Evolutionary conservation across 2,797 vertebrate genomes (phyloP).

Genomic region (Triplophysa yarkandensis): DNA sequence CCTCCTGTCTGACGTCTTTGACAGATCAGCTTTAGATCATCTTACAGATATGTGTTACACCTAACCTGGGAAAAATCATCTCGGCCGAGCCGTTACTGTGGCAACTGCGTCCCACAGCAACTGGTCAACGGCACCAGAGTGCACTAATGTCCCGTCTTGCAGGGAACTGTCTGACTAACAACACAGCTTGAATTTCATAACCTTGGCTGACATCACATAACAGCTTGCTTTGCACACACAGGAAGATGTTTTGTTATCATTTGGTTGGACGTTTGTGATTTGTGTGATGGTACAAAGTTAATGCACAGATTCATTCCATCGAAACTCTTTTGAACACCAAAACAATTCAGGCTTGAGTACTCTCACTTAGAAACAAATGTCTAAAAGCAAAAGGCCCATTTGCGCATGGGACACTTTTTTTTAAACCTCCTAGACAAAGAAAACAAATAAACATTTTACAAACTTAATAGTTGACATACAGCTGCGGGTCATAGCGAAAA

Average conservation of each 20-base stretch:
- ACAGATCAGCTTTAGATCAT: constrained; percentile 59
- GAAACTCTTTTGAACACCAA: neutral
- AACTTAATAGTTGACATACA: neutral
- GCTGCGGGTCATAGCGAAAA: neutral
- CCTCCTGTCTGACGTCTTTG: constrained; percentile 45
- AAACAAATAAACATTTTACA: neutral
- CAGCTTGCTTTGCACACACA: constrained; percentile 7
- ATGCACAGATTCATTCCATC: too few species aligned
- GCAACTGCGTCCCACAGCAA: constrained; percentile 57
- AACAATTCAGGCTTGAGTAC: neutral
- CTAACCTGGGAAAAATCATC: constrained; percentile 45
- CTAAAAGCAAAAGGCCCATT: neutral
- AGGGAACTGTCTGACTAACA: constrained; percentile 23
- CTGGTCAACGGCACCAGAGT: constrained; percentile 13
- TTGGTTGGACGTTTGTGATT: too few species aligned
- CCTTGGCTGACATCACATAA: constrained; percentile 1
- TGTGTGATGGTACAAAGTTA: too few species aligned
- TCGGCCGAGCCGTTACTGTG: constrained; percentile 56
- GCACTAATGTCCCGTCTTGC: constrained; percentile 15
- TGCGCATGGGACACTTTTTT: neutral
- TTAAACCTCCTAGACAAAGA: neutral
- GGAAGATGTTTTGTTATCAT: constrained; percentile 6
- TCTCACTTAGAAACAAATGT: neutral
- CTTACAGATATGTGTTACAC: constrained; percentile 65
- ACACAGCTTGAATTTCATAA: constrained; percentile 33